Conservation (phyloP, 2,888 invertebrate species). For the Pemphredon lugubris region DNA sequence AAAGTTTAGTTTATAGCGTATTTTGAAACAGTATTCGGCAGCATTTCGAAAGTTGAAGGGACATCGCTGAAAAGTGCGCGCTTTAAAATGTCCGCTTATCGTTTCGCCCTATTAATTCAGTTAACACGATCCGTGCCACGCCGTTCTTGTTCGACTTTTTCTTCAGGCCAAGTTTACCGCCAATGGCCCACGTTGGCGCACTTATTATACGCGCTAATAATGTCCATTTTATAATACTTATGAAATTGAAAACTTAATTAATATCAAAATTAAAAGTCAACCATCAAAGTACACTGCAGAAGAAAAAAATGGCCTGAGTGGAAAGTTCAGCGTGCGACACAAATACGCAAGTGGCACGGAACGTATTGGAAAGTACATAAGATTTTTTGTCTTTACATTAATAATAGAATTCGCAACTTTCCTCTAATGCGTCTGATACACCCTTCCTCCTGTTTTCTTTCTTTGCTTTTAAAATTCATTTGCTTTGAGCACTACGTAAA, state of each 20-base stretch:
- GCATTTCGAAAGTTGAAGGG: slow-evolving; percentile 48
- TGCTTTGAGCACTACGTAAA: slow-evolving; percentile 60
- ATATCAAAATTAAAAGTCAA: too few relatives aligned
- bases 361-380: slow-evolving; percentile 35
- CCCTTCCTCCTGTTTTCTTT: neutral
- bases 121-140: too few relatives aligned
- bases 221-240: too few relatives aligned
- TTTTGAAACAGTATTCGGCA: slow-evolving; percentile 41
- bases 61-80: slow-evolving; percentile 30
- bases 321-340: too few relatives aligned
- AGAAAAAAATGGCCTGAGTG: too few relatives aligned
- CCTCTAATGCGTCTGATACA: slow-evolving; percentile 30
- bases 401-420: slow-evolving; percentile 23
- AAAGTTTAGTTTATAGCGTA: slow-evolving; percentile 49
- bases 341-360: too few relatives aligned
- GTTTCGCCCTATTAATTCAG: slow-evolving; percentile 5
- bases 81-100: slow-evolving; percentile 13
- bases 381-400: slow-evolving; percentile 28
- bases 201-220: too few relatives aligned
- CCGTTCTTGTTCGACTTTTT: too few relatives aligned
- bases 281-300: too few relatives aligned
- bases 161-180: too few relatives aligned
- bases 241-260: too few relatives aligned
- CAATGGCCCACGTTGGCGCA: too few relatives aligned
- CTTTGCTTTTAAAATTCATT: slow-evolving; percentile 33